Base-by-base conservation (phyloP, 1,140 invertebrate species). In the Acarapis woodi region DNA sequence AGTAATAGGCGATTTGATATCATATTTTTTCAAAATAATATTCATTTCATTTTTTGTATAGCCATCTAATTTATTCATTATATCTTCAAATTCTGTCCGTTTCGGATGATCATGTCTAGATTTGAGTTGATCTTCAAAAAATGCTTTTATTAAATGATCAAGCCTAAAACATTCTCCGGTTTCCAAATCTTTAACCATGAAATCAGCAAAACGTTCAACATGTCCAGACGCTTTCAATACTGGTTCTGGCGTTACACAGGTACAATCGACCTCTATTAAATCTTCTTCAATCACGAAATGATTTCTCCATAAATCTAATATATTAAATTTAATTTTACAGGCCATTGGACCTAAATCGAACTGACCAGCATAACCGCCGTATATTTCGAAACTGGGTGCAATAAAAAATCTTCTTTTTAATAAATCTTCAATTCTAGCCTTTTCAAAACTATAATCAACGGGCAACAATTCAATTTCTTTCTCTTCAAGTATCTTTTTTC, bases 341-440 rank as follows among this genome's bases (percentile, higher is more conserved):
- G 93, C 93, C 83, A 97, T 94, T 4, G 93, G 93, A 0, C 90
- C 90, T 59, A 88, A 96, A 60, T 99, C 93, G 62, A 82, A 97
- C 45, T 87, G 73, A 2, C 77, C 69, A 53, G 65, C 60, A 22
- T 69, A 59, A 53, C 88, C 93, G 49, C 93, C 93, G 63, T 99
- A 99, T 52, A 99, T 99, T 3, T 87, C 82, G 65, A 99, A 99
- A 1, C 87, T 90, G 51, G 93, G 85, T 55, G 97, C 90, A 60
- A 74, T 90, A 54, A 94, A 99, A 55, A 99, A 99, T 45, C 87
- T 63, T 47, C 93, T 65, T 55, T 96, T 97, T 3, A 97, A 61
- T 4, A 97, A 62, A 62, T 97, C 90, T 60, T 96, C 88, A 73
- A 99, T 77, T 56, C 78, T 79, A 0, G 71, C 62, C 33, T 85